A percentile compares a stretch with the other conserved stretches of the same genome.
Conservation (phyloP, 2,888 invertebrate genomes). For the Drosophila atripex region DNA sequence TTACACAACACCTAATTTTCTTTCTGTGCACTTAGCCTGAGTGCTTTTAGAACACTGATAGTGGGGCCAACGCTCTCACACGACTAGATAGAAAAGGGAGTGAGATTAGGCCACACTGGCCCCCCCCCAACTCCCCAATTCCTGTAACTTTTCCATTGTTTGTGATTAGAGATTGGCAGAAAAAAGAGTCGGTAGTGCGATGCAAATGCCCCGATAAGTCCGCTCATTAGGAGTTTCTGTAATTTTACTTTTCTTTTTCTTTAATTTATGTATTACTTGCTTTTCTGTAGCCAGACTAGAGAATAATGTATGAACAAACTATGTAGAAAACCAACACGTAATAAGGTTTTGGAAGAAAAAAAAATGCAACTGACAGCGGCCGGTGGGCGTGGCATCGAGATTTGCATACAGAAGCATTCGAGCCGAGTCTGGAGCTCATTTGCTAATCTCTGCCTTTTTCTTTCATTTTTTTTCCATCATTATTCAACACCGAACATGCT, state of each 20-base stretch:
- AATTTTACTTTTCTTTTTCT: constrained; percentile 37
- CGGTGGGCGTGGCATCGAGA: constrained; percentile 60
- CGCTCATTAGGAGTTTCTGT: constrained; percentile 28
- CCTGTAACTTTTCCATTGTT: constrained; percentile 73
- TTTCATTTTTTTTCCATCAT: constrained; percentile 50
- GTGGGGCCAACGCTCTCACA: constrained; percentile 41
- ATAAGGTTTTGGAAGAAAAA: too few relatives aligned
- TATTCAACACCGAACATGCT: constrained; percentile 72
- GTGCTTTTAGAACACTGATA: constrained; percentile 56
- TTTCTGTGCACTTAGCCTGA: not conserved
- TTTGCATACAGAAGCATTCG: constrained; percentile 53
- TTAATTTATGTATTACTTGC: constrained; percentile 6
- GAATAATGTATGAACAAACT: constrained; percentile 27
- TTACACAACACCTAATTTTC: not conserved
- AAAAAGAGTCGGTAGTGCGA: constrained; percentile 8
- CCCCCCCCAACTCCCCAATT: constrained; percentile 61
- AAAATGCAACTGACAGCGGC: constrained; percentile 59
- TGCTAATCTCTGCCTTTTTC: constrained; percentile 56
- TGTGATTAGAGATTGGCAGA: constrained; percentile 61
- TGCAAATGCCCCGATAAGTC: constrained; percentile 26
- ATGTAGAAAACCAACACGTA: constrained; percentile 39
- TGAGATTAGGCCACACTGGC: constrained; percentile 9
- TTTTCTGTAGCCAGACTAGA: constrained; percentile 1
- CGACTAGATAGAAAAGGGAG: constrained; percentile 6
- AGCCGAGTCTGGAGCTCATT: constrained; percentile 55